Evolutionary conservation across 2,113 vertebrate species (phyloP), one percentile per base, ranked within the genome.

Genomic region (Percopsis transmontana): DNA sequence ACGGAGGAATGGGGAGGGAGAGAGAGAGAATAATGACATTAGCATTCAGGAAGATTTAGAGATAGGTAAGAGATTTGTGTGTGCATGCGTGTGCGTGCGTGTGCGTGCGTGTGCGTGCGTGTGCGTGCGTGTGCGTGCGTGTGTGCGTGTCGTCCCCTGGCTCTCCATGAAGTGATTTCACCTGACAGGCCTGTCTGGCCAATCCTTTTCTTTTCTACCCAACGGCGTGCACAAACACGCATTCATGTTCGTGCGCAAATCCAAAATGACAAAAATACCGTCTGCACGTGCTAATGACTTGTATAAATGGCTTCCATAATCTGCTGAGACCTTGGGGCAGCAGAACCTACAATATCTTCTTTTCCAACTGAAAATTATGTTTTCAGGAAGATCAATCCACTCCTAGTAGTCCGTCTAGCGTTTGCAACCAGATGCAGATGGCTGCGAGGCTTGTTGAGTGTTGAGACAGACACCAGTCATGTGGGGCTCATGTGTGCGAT

Each of bases 131-230:
- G 55, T 57, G 55, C 38, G 38, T 58, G 56, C 20, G 56, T 58
- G 56, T 20, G 57, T 59, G 57, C 14, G 57, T 44, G 57, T 10
- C 18, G 41, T 18, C 41, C 51, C 33, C 14, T n/a, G 48, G 50
- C 62, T 0, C 66, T 74, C 19, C 44, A 52, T 21, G 48, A 82
- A 58, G 76, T 68, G 70, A 87, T 87, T 82, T 78, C 83, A 68
- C 65, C 19, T 2, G 59, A 88, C 71, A 64, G 27, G 40, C 45
- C 70, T 48, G 65, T 82, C 79, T 79, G 54, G 44, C 58, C 69
- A 57, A 42, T 48, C 51, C 14, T 68, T 62, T 54, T 72, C 51
- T 68, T 13, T 24, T 53, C 55, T 53, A 0, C 55, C 58, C 56
- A 41, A 6, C 13, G 33, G 56, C 27, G 2, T 27, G 12, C 44